Percentiles rank a stretch among this genome's conserved stretches.
phyloP scores from a whole-genome alignment of 2,888 invertebrate species.

The Zaprionus bogoriensis region DNA sequence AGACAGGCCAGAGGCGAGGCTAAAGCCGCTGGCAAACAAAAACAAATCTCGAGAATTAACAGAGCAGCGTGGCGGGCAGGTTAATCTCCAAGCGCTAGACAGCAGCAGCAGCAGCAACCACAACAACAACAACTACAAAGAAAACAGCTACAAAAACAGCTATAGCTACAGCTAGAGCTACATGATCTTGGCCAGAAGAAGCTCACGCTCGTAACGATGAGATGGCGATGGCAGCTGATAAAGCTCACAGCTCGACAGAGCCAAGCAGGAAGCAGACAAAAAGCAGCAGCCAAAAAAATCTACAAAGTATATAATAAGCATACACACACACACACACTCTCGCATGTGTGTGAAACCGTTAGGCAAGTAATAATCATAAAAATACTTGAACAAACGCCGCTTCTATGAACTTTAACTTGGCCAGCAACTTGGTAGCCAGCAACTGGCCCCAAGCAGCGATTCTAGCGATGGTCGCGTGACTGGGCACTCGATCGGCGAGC shows the following conservation, averaged over 20 bases:
- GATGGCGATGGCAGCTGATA: constrained; percentile 50
- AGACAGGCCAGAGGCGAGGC: constrained; percentile 28
- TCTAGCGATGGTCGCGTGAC: not conserved
- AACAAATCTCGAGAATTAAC: constrained; percentile 45
- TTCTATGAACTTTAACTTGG: constrained; percentile 65
- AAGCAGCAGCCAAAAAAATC: constrained; percentile 57
- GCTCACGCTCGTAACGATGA: constrained; percentile 45
- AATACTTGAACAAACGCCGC: constrained; percentile 68
- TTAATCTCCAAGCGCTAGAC: constrained; percentile 32
- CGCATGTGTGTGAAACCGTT: constrained; percentile 50
- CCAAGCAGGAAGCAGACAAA: constrained; percentile 68
- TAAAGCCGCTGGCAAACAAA: constrained; percentile 47
- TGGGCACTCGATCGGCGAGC: not conserved
- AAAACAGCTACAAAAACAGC: not conserved
- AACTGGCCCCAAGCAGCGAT: not conserved
- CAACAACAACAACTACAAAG: constrained; percentile 1
- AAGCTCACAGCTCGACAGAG: constrained; percentile 32
- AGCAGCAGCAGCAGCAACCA: constrained; percentile 13
- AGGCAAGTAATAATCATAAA: constrained; percentile 72
- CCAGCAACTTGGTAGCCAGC: constrained; percentile 2
- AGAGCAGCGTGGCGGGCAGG: constrained; percentile 16
- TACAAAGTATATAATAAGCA: constrained; percentile 21
- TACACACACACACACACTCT: not conserved
- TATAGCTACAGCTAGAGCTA: constrained; percentile 23
- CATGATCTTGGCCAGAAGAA: constrained; percentile 59